These are phyloP conservation scores for Alligator sinensis DNA, from an alignment of 2,113 vertebrate genomes.

Conservation along the genomic window DNA sequence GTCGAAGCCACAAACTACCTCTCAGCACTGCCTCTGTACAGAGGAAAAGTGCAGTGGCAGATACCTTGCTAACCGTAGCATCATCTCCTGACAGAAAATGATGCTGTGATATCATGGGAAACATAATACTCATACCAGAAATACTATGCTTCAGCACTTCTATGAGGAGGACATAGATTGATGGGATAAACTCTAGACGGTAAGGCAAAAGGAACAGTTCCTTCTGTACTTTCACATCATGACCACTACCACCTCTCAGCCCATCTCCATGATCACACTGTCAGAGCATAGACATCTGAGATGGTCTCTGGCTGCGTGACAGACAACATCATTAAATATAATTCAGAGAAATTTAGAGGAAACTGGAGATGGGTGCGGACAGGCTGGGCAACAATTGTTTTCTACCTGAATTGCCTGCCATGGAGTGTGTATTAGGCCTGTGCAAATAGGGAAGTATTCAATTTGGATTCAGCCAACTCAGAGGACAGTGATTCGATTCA, in stretches of 20 bases:
- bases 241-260: neutral
- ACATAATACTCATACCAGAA: neutral
- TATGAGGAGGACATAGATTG: neutral
- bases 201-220: neutral
- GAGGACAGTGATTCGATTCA: no score
- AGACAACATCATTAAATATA: slow-evolving; percentile 1
- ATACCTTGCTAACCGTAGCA: neutral
- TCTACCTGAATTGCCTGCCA: slow-evolving; percentile 44
- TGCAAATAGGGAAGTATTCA: no score
- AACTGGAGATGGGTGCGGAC: slow-evolving; percentile 17
- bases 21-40: neutral
- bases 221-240: neutral
- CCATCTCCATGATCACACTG: neutral
- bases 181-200: neutral
- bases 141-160: neutral
- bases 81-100: neutral
- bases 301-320: neutral
- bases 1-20: neutral
- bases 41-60: neutral
- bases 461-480: no score
- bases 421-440: neutral
- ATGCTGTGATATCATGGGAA: neutral
- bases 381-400: slow-evolving; percentile 50
- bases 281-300: neutral
- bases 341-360: neutral